Evolutionary conservation across 2,113 vertebrate genomes (phyloP).

Genomic region (Suricata suricatta): DNA sequence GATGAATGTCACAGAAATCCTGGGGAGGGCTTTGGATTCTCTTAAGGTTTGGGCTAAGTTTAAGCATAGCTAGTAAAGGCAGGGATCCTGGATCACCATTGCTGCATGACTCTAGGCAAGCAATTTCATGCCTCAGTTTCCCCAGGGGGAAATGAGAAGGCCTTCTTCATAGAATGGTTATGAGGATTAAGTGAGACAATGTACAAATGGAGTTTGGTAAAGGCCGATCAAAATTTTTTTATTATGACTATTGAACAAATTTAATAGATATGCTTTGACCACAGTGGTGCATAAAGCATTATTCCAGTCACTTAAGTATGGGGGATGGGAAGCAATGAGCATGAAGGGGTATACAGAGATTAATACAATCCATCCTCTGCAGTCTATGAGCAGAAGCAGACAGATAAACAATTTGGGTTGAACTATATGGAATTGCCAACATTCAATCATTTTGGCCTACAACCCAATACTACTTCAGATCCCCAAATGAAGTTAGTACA

Average conservation of each 20-base stretch:
- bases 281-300: background rate
- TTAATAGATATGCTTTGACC: constrained; percentile 25
- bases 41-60: background rate
- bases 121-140: background rate
- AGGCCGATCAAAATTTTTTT: constrained; percentile 25
- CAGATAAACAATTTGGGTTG: background rate
- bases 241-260: constrained; percentile 33
- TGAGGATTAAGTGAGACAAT: constrained; percentile 32
- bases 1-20: background rate
- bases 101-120: background rate
- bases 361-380: background rate
- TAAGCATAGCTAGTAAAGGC: background rate
- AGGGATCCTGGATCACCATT: background rate
- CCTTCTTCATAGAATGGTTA: background rate
- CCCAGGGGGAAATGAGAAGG: background rate
- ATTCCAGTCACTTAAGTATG: background rate
- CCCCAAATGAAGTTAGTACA: constrained; percentile 40
- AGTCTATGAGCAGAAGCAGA: background rate
- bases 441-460: background rate
- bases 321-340: background rate
- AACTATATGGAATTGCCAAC: background rate
- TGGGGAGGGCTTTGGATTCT: background rate
- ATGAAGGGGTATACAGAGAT: background rate
- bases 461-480: background rate
- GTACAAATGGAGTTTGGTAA: constrained; percentile 15